Base-by-base conservation (phyloP, 2,888 invertebrate genomes). In the Acanthosepion lycidas region DNA sequence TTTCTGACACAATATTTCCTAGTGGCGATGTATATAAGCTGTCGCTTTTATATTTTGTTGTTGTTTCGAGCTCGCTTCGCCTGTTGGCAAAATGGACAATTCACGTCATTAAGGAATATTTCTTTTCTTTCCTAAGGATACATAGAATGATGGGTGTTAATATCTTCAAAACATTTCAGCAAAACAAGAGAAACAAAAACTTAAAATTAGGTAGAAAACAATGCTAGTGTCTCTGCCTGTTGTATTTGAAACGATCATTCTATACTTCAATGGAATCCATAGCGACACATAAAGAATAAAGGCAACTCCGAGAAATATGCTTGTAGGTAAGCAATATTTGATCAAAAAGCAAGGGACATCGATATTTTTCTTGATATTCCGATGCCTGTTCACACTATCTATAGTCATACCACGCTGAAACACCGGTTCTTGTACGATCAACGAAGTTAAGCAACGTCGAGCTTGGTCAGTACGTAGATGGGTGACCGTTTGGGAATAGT, bases 131-230 rank as follows among this genome's bases (percentile, higher is more conserved):
- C 78, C 78, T 9, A n/a, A 78, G n/a, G n/a, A 78, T 3, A 78
- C n/a, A 78, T 78, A n/a, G n/a, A 78, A 78, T n/a, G 78, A 78
- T 15, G 78, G 78, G n/a, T n/a, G 78, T 78, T n/a, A 78, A 78
- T 12, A 78, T n/a, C 12, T 15, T n/a, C 12, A 78, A n/a, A 78
- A 78, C n/a, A 78, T 28, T 78, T n/a, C 0, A 3, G 2, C n/a
- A 78, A 12, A n/a, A 78, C 0, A n/a, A 28, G 6, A n/a, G 15
- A 12, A 78, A 78, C 4, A 78, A 78, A 78, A n/a, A 78, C n/a
- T n/a, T 15, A 9, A n/a, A 78, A n/a, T n/a, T 78, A 28, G 9
- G 9, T n/a, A 78, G n/a, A 78, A n/a, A 78, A 78, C 26, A 64
- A 64, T 64, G 26, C 26, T 23, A 23, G 23, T 23, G 23, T 1